Conservation (phyloP, 2,113 vertebrate species). For the Corapipo altera region DNA sequence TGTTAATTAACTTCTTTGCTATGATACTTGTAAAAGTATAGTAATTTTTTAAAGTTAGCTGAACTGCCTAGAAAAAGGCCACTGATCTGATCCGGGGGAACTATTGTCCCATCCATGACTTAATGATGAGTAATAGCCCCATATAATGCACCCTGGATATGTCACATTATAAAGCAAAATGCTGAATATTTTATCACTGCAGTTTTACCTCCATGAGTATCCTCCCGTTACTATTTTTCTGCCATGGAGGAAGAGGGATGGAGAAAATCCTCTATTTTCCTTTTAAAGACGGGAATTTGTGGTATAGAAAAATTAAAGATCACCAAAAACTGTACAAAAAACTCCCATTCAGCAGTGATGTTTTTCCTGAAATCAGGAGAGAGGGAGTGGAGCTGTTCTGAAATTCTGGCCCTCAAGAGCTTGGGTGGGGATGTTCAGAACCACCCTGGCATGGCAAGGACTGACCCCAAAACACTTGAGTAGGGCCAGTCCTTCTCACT, state of each 20-base stretch:
- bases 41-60: slow-evolving; percentile 31
- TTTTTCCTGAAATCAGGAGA: not conserved
- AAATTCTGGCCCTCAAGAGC: not conserved
- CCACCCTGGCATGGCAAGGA: not conserved
- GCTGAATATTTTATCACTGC: not conserved
- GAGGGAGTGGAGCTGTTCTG: not conserved
- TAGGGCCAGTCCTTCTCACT: not conserved
- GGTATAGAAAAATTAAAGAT: not conserved
- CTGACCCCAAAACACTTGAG: not conserved
- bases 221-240: not conserved
- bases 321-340: not conserved
- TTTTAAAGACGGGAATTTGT: not conserved
- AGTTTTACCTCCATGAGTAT: not conserved
- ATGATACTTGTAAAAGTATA: not conserved
- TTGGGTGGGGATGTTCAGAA: not conserved
- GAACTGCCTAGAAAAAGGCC: not conserved
- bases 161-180: not conserved
- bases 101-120: not conserved
- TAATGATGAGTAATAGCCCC: slow-evolving; percentile 4
- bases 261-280: not conserved
- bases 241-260: not conserved
- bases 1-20: slow-evolving; percentile 66
- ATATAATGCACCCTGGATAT: not conserved
- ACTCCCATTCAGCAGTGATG: not conserved
- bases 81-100: not conserved